These are phyloP conservation scores for Myzus persicae DNA, from an alignment of 1,140 invertebrate genomes.

Conservation along the genomic window DNA sequence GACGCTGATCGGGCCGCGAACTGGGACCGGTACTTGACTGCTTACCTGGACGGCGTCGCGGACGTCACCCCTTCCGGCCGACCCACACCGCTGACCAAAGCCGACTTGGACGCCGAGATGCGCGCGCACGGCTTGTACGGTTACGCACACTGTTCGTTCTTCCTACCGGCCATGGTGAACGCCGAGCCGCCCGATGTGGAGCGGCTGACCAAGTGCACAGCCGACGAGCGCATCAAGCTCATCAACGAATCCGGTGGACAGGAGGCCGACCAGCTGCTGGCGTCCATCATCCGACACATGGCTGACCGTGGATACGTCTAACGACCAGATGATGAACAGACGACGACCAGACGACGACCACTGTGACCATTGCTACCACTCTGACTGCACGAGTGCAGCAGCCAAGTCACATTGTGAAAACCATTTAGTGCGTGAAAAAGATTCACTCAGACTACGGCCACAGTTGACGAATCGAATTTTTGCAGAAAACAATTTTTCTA, in stretches of 20 bases:
- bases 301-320: constrained; percentile 51
- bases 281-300: constrained; percentile 63
- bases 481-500: neutral
- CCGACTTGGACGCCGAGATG: constrained; percentile 63
- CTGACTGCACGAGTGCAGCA: too few relatives aligned
- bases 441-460: neutral
- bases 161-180: constrained; percentile 61
- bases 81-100: constrained; percentile 58
- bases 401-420: neutral
- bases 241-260: constrained; percentile 64
- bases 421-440: neutral
- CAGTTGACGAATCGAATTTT: neutral
- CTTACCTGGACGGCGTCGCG: constrained; percentile 63
- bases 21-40: constrained; percentile 62
- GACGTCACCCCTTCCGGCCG: constrained; percentile 9
- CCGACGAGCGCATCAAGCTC: constrained; percentile 63
- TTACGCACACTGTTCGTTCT: constrained; percentile 63
- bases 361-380: too few relatives aligned
- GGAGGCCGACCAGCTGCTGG: constrained; percentile 65
- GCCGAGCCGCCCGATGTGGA: neutral
- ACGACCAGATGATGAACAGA: neutral
- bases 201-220: constrained; percentile 64
- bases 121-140: constrained; percentile 63
- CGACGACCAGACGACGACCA: too few relatives aligned
- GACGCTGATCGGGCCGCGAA: constrained; percentile 59